Evolutionary conservation across 1,140 invertebrate genomes (phyloP).

Genomic region (Drosophila repletoides): DNA sequence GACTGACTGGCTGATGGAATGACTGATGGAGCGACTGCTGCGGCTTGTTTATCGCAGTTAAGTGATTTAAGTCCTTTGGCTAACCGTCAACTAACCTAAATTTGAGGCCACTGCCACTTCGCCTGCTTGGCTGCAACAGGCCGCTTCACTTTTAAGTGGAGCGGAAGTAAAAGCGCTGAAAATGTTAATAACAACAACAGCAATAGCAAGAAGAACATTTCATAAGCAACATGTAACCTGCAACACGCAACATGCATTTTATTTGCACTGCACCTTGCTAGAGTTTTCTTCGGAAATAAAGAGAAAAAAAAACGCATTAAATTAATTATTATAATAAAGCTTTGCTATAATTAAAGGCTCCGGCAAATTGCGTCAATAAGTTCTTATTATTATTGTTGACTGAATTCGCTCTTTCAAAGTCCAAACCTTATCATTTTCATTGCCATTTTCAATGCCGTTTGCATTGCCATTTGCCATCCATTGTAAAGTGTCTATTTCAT

Average conservation of each 20-base stretch:
- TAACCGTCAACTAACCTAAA: constrained; percentile 51
- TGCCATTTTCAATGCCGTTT: too few species aligned
- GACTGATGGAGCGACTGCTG: constrained; percentile 11
- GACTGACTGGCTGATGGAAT: not conserved
- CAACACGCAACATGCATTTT: not conserved
- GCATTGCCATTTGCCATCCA: too few species aligned
- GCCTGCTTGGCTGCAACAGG: constrained; percentile 3
- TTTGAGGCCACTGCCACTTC: constrained; percentile 11
- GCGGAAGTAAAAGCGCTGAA: constrained; percentile 47
- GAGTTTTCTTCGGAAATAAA: not conserved
- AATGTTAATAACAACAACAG: constrained; percentile 20
- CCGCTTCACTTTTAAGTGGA: constrained; percentile 52
- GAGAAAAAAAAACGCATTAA: constrained; percentile 11
- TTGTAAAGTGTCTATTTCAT: too few species aligned
- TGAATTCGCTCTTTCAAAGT: too few species aligned
- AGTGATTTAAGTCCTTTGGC: constrained; percentile 45
- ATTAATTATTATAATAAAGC: too few species aligned
- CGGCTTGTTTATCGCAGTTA: constrained; percentile 35
- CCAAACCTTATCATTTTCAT: too few species aligned
- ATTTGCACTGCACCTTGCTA: not conserved
- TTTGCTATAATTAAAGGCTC: too few species aligned
- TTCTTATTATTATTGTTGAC: too few species aligned
- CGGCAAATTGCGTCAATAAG: too few species aligned
- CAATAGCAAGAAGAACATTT: not conserved
- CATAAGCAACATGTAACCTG: constrained; percentile 14